phyloP scores from a whole-genome alignment of 2,113 vertebrate genomes.

The Chaetura pelagica region DNA sequence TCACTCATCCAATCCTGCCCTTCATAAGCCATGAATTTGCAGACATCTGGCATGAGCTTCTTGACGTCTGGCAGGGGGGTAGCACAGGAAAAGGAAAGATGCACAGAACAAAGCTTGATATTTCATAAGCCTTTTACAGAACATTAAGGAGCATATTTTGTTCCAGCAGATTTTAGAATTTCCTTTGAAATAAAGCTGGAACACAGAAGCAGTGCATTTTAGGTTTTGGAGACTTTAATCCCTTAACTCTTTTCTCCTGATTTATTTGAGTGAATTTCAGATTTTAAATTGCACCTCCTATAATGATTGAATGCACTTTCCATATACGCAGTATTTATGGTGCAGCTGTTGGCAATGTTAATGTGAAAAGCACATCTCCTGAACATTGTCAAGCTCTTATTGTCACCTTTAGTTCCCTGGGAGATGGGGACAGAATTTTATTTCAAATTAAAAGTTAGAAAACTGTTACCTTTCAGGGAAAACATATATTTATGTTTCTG shows the following conservation, averaged over 20 bases:
- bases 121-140: constrained; percentile 20
- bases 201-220: neutral
- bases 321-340: constrained; percentile 49
- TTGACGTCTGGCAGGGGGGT: neutral
- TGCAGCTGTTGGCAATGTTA: constrained; percentile 60
- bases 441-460: constrained; percentile 69
- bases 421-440: constrained; percentile 71
- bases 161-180: constrained; percentile 38
- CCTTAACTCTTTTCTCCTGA: constrained; percentile 49
- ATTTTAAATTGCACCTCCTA: constrained; percentile 59
- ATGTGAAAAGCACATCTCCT: constrained; percentile 70
- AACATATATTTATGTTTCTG: constrained; percentile 71
- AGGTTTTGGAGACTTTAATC: constrained; percentile 9
- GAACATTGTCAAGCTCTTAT: constrained; percentile 65
- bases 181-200: constrained; percentile 36
- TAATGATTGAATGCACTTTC: constrained; percentile 64
- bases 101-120: constrained; percentile 7
- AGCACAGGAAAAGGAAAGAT: constrained; percentile 33
- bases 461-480: constrained; percentile 69
- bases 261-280: constrained; percentile 62
- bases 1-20: neutral
- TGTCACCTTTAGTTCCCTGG: constrained; percentile 68
- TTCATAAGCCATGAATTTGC: constrained; percentile 21
- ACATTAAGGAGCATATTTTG: constrained; percentile 46
- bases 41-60: constrained; percentile 39